Evolutionary conservation across 2,797 vertebrate species (phyloP), one percentile per base, ranked within the genome.

Genomic region (Peromyscus aztecus): DNA sequence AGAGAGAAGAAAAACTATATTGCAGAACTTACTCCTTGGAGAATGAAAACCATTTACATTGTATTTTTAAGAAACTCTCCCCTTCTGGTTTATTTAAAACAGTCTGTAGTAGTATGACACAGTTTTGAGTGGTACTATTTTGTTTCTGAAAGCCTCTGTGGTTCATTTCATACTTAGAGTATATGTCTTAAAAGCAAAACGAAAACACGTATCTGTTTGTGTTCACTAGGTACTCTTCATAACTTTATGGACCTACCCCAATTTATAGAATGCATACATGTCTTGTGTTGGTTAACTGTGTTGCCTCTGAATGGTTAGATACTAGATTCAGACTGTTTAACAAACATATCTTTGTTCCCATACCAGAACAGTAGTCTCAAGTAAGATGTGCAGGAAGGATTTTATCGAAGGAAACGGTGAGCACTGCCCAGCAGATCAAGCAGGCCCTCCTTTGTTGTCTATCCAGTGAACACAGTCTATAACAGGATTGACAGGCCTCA

Each of bases 281-380:
- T 14, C 16, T 94, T 94, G 34, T 14, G 43, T 85, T 86, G 78
- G 34, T 95, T 78, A 80, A 83, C 16, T 91, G 40, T 91, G 17
- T 88, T 81, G 65, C 16, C 52, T 91, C 93, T 94, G 7, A 92
- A 67, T 94, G 13, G 88, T 91, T 89, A 59, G 59, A 67, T 71
- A 69, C 95, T 88, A 37, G 27, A 63, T 76, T 94, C 34, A 87
- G 49, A 69, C 40, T 81, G 6, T 69, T 71, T 34, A 57, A 93
- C 27, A 61, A 40, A 80, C n/a, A 21, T 52, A 59, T 9, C 29
- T 63, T 73, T 71, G 17, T 34, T 65, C 69, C 27, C 10, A 23
- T 75, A 14, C 19, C 34, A 43, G 59, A 69, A 43, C 40, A 73
- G 65, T 43, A 86, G 19, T 85, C 27, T 19, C 61, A 92, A 61